A percentile compares a stretch with the other conserved stretches of the same genome.
These are phyloP conservation scores for Bombycilla garrulus DNA, from an alignment of 2,113 vertebrate species.

Conservation along the genomic window DNA sequence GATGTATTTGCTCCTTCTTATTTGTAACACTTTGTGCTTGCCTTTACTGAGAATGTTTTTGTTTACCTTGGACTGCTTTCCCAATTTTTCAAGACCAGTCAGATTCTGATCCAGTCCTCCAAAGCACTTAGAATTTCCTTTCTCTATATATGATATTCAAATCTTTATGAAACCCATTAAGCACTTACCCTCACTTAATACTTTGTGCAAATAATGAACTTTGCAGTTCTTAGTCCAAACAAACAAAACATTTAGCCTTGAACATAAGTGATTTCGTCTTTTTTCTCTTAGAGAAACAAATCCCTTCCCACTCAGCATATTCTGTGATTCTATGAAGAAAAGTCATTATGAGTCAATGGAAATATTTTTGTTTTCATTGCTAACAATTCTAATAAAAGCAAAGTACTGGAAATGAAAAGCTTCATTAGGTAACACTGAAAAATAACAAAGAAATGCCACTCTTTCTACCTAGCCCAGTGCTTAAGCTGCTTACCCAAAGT, in stretches of 20 bases:
- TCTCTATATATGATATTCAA: not conserved
- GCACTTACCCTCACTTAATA: not conserved
- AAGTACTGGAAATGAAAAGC: not conserved
- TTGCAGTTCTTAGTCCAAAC: not conserved
- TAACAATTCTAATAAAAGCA: not conserved
- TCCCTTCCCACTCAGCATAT: not conserved
- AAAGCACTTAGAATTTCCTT: not conserved
- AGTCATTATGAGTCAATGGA: not conserved
- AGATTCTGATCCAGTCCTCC: not conserved
- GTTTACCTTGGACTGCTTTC: not conserved
- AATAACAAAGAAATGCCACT: not conserved
- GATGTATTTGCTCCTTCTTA: not conserved
- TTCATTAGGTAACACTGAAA: not conserved
- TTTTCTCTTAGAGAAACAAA: not conserved
- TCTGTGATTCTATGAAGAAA: not conserved
- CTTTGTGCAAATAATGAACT: slow-evolving; percentile 15
- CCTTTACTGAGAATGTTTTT: not conserved
- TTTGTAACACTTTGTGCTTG: not conserved
- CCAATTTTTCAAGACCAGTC: not conserved
- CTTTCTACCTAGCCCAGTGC: not conserved
- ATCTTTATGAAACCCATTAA: not conserved
- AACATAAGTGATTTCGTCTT: not conserved
- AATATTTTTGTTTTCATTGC: not conserved
- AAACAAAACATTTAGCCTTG: not conserved
- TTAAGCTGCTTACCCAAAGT: not conserved